Evolutionary conservation across 2,113 vertebrate genomes (phyloP).

Genomic region (Plotosus lineatus): DNA sequence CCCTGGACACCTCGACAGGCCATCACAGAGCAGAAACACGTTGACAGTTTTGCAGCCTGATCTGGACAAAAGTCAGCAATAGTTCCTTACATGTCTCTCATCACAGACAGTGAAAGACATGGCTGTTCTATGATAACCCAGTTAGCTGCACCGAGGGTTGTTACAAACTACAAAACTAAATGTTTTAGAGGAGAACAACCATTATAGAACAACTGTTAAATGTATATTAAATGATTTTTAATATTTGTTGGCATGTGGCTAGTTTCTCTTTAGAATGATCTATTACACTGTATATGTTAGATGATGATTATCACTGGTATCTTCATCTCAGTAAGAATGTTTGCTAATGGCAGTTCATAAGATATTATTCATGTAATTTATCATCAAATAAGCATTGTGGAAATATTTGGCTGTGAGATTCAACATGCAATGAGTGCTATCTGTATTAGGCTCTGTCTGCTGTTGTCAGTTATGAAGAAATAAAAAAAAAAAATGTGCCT

Average conservation of each 20-base stretch:
- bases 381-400: slow-evolving; percentile 27
- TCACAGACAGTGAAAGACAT: too few relatives aligned
- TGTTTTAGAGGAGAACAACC: too few relatives aligned
- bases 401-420: slow-evolving; percentile 26
- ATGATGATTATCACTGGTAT: slow-evolving; percentile 52
- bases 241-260: slow-evolving; percentile 64
- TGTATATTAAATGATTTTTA: not conserved
- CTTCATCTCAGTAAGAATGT: slow-evolving; percentile 22
- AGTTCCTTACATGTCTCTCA: too few relatives aligned
- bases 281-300: slow-evolving; percentile 65
- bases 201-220: slow-evolving; percentile 6
- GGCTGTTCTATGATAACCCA: too few relatives aligned
- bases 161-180: too few relatives aligned
- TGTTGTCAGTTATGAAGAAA: slow-evolving; percentile 2
- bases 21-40: too few relatives aligned
- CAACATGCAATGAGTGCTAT: slow-evolving; percentile 23
- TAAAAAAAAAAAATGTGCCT: not conserved
- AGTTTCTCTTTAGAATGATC: slow-evolving; percentile 63
- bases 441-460: slow-evolving; percentile 20
- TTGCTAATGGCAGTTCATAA: slow-evolving; percentile 31
- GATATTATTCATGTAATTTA: slow-evolving; percentile 41
- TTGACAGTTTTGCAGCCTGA: too few relatives aligned
- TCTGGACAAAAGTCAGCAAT: too few relatives aligned
- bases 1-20: too few relatives aligned
- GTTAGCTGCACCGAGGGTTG: too few relatives aligned